Evolutionary conservation across 1,140 invertebrate genomes (phyloP).

Genomic region (Scaptomyza pallida): DNA sequence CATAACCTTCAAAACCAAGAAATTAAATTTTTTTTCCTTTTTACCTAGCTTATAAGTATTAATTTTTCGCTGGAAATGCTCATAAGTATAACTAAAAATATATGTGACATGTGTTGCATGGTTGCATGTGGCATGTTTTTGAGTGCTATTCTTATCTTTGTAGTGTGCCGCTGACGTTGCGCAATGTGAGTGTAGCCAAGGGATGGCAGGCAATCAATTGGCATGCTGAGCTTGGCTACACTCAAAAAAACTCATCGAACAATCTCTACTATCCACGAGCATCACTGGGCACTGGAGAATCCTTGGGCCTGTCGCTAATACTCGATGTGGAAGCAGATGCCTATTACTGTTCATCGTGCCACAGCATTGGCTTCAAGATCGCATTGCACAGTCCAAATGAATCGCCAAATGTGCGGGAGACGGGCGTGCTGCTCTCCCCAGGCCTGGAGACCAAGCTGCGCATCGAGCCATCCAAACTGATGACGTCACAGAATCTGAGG

Average conservation of each 20-base stretch:
- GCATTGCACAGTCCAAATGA: constrained; percentile 90
- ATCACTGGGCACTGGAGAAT: constrained; percentile 86
- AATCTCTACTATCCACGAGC: constrained; percentile 88
- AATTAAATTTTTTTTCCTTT: no score
- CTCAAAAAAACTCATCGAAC: no score
- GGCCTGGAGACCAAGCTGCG: constrained; percentile 88
- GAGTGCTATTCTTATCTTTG: no score
- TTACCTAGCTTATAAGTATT: no score
- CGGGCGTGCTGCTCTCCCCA: constrained; percentile 88
- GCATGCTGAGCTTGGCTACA: constrained; percentile 89
- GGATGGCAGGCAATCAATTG: constrained; percentile 86
- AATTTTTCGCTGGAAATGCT: no score
- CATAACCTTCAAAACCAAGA: no score
- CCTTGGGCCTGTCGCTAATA: constrained; percentile 88
- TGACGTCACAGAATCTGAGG: constrained; percentile 86
- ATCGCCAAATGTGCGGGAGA: constrained; percentile 90
- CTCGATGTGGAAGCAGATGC: constrained; percentile 88
- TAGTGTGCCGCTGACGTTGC: constrained; percentile 21
- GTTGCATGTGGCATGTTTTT: no score
- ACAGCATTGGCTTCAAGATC: constrained; percentile 89
- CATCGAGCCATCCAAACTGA: constrained; percentile 87
- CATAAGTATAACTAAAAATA: no score
- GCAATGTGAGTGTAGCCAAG: constrained; percentile 33
- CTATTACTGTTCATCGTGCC: constrained; percentile 91
- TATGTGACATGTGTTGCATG: no score